A percentile compares a stretch with the other conserved stretches of the same genome.
phyloP scores from a whole-genome alignment of 1,140 invertebrate genomes.

The Anastatus disparis region DNA sequence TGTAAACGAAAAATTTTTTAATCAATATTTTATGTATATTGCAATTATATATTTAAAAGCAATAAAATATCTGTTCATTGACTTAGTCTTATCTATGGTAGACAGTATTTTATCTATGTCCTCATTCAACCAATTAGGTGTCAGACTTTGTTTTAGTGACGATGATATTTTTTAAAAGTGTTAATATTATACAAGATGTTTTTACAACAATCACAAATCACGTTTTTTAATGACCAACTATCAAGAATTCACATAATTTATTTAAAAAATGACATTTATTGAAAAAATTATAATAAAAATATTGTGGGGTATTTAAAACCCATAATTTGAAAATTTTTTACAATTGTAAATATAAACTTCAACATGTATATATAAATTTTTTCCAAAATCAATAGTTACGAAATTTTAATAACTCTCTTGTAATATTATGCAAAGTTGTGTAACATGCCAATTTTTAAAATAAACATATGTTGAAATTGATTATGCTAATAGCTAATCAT shows the following conservation, averaged over 20 bases:
- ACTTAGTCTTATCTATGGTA: conserved; percentile 24
- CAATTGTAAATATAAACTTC: not conserved
- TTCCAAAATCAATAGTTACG: not conserved
- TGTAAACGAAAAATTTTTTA: not conserved
- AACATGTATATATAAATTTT: not conserved
- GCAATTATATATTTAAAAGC: not conserved
- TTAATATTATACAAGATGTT: not conserved
- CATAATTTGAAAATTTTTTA: not conserved
- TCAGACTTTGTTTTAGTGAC: conserved; percentile 28
- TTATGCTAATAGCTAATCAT: no score
- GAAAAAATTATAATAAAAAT: not conserved
- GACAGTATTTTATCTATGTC: conserved; percentile 32
- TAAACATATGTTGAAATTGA: conserved; percentile 39
- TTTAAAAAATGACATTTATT: not conserved
- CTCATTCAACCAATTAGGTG: conserved; percentile 19
- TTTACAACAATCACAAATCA: not conserved
- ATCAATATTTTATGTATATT: not conserved
- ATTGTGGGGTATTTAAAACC: not conserved
- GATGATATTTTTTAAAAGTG: conserved; percentile 13
- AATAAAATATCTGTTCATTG: conserved; percentile 10
- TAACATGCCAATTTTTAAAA: conserved; percentile 39
- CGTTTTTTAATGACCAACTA: conserved; percentile 11
- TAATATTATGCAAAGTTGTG: conserved; percentile 27
- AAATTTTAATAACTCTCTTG: conserved; percentile 3
- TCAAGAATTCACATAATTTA: not conserved